Base-by-base conservation (phyloP, 2,888 invertebrate species). In the Sclerodermus sp. region DNA sequence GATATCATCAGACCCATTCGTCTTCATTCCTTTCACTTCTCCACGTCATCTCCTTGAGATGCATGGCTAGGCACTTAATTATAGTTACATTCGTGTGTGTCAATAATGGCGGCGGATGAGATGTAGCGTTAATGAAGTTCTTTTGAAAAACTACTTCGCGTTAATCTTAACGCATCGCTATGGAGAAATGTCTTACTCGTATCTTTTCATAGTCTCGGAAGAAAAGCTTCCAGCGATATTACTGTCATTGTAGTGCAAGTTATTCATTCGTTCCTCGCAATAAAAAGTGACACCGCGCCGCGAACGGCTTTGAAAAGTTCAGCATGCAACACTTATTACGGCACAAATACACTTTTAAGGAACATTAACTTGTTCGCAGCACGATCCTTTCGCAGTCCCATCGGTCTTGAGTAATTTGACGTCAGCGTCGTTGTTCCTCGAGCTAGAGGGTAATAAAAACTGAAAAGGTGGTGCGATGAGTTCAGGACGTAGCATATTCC, bases 401-500 rank as follows among this genome's bases (percentile, higher is more conserved):
- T 38, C 38, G 17, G 10, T 15, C 14, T 16, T 38, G 36, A 49
- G 51, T 15, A 49, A 49, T 42, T 43, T 45, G 37, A 52, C 46
- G 47, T 42, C 42, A 39, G 29, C 30, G 14, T 31, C 49, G 42
- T 44, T 42, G 39, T 52, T 44, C 43, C 30, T 51, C 42, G 31
- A 45, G 16, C 39, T 40, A 16, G 44, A 42, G 36, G 51, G 42
- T 34, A 57, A 52, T 46, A 52, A 54, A 46, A 56, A 53, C 41
- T 43, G 53, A 58, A 61, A 57, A 23, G 51, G 36, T 43, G 47
- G 47, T 10, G 56, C 45, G 47, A 85, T 81, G 37, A 84, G 81
- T 47, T 83, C 82, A 9, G 83, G 83, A 67, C 84, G 82, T 62
- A 85, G 78, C 29, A 82, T 81, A 39, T 80, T 79, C 0, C 80